Percentiles rank a stretch among this genome's conserved stretches.
Conservation (phyloP, 2,113 vertebrate species). For the Vulpes vulpes region DNA sequence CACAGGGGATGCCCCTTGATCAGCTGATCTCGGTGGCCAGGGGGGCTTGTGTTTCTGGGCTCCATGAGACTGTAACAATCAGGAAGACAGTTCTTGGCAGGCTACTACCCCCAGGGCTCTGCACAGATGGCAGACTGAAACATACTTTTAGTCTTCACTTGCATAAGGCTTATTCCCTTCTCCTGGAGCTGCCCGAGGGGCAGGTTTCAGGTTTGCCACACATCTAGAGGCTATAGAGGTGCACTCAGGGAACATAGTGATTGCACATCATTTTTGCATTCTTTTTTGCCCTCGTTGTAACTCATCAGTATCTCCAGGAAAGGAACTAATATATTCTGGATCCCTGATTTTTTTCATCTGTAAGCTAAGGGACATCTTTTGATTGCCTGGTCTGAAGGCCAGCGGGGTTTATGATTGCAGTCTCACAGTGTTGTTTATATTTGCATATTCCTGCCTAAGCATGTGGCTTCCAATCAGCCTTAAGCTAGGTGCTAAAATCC, state of each 20-base stretch:
- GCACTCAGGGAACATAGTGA: background rate
- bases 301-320: background rate
- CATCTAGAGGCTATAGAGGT: background rate
- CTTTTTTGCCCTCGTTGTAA: background rate
- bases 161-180: background rate
- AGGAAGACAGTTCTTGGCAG: background rate
- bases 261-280: background rate
- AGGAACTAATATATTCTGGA: background rate
- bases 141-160: background rate
- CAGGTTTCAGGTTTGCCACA: background rate
- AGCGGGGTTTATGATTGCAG: background rate
- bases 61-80: background rate
- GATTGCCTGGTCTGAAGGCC: background rate
- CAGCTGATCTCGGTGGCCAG: background rate
- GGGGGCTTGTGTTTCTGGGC: background rate
- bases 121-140: background rate
- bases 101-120: background rate
- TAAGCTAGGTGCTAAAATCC: background rate
- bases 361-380: background rate
- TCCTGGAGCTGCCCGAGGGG: background rate
- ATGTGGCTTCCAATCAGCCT: background rate
- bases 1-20: background rate
- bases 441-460: background rate
- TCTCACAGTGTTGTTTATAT: background rate
- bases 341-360: background rate